Evolutionary conservation across 2,797 vertebrate genomes (phyloP).

Genomic region (Phrynocephalus guinanensis): DNA sequence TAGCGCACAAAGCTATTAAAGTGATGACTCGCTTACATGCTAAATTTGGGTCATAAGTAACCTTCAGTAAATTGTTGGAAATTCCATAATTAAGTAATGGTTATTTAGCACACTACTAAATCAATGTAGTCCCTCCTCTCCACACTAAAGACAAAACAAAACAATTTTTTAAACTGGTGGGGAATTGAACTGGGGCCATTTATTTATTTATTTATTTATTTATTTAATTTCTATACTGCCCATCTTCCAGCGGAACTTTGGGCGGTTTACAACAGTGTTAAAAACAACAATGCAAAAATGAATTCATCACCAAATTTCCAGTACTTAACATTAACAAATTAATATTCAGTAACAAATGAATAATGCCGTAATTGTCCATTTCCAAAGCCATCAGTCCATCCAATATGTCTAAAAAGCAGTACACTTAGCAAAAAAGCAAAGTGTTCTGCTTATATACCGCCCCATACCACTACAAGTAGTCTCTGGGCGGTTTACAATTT

Average conservation of each 20-base stretch:
- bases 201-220: no score
- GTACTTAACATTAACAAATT: no score
- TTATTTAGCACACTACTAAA: constrained; percentile 13
- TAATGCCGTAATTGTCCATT: not conserved
- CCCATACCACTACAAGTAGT: no score
- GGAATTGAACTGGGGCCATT: not conserved
- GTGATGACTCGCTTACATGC: not conserved
- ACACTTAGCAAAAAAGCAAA: no score
- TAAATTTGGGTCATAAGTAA: constrained; percentile 16
- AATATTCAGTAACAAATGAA: no score
- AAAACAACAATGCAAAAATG: no score
- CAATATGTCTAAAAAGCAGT: not conserved
- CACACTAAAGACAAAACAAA: not conserved
- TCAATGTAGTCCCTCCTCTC: not conserved
- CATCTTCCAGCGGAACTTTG: no score
- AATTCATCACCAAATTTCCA: no score
- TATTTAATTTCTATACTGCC: no score
- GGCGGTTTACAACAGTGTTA: no score
- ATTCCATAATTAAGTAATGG: constrained; percentile 12
- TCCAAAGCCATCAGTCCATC: not conserved
- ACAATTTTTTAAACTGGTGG: not conserved
- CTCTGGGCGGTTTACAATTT: no score
- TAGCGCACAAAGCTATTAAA: not conserved
- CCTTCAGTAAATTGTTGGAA: constrained; percentile 12
- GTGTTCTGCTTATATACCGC: no score